Base-by-base conservation (phyloP, 2,113 vertebrate genomes). In the Vulpes vulpes region DNA sequence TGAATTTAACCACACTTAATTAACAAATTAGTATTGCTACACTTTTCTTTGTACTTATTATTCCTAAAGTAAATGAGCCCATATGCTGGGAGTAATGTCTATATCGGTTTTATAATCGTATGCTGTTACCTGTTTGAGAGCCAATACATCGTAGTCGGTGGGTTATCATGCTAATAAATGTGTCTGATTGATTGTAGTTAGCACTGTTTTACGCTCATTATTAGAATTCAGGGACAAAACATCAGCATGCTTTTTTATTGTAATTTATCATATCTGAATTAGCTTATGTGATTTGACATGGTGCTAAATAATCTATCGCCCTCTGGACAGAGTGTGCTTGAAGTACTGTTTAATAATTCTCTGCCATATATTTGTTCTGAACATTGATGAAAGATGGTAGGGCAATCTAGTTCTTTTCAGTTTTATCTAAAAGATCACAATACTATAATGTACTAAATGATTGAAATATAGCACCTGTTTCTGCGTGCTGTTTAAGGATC, bases 381-480 rank as follows among this genome's bases (percentile, higher is more conserved):
- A 81, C 60, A 94, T 57, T 93, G 43, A 97, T 96, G 43, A 92
- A 96, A 97, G 30, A 86, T 11, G 49, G 9, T 23, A 59, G 11
- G 23, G 14, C 23, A 1, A 30, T 30, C 32, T 64, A 95, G 11
- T 2, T 91, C 14, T 96, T 92, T 4, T 91, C 53, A 73, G 23
- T 84, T 98, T 97, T 81, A 95, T 89, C n/a, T 95, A 76, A 95
- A 93, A 97, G 97, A 92, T 65, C 57, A 67, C 11, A 95, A 79
- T 86, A 60, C 20, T 20, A 20, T 8, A 80, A 74, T 53, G 81
- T 25, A 82, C 78, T 92, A 91, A 91, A 65, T 94, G 49, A 93
- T 12, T 57, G 80, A 97, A 98, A 92, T 89, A 71, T 38, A 96
- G 15, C 73, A 90, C 79, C 25, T 60, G 30, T 81, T 97, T 97